These are phyloP conservation scores for Nothocercus nigrocapillus DNA, from an alignment of 2,113 vertebrate genomes.

Conservation along the genomic window DNA sequence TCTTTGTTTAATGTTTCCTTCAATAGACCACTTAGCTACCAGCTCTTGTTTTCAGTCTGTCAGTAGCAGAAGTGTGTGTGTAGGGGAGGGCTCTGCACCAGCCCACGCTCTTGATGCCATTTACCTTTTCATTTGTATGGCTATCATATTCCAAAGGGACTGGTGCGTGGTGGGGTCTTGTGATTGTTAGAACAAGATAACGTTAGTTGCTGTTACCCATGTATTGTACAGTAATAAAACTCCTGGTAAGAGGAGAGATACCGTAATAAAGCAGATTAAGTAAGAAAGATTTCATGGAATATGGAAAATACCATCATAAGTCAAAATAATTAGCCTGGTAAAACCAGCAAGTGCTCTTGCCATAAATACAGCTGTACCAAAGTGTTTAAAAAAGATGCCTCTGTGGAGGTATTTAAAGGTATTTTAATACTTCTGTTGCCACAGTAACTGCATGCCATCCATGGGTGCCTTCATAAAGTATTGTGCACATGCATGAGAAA, in stretches of 20 bases:
- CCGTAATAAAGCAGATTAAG: neutral
- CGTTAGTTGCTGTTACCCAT: neutral
- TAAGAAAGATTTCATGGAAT: neutral
- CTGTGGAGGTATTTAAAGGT: neutral
- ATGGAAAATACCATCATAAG: neutral
- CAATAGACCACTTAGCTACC: neutral
- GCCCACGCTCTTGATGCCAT: neutral
- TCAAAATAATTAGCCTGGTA: constrained; percentile 37
- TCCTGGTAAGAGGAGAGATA: neutral
- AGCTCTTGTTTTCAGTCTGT: neutral
- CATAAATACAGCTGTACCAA: neutral
- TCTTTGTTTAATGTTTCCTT: neutral
- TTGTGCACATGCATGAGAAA: neutral
- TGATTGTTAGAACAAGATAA: neutral
- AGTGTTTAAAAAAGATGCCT: constrained; percentile 18
- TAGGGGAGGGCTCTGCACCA: neutral
- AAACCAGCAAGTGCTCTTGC: neutral
- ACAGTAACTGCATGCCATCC: neutral
- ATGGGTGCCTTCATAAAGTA: neutral
- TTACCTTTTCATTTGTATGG: neutral
- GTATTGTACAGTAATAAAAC: neutral
- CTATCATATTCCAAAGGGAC: neutral
- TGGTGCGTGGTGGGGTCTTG: neutral
- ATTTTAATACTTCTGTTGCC: constrained; percentile 17
- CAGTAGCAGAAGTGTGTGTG: neutral